Base-by-base conservation (phyloP, 2,888 invertebrate species). In the Monopis laevigella region DNA sequence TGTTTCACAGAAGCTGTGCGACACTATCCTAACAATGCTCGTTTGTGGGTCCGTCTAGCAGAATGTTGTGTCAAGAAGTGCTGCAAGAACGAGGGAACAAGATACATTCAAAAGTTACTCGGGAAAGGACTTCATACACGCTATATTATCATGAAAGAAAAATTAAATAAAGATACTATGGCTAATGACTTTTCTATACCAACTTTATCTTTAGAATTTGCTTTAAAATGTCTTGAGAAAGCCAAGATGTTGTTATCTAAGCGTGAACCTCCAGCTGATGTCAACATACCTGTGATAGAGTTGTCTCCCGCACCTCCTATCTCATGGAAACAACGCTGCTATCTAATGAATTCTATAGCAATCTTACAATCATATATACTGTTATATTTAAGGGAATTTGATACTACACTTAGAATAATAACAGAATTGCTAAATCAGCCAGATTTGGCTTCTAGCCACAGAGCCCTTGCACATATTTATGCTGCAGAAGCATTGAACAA, bases 11-110 rank as follows among this genome's bases (percentile, higher is more conserved):
- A 94, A 65, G 92, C 92, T 2, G 88, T 93, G 0, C 87, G 93
- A 48, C 86, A 90, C 43, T 93, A 91, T 56, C 93, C 92, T 46
- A 89, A 89, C 52, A 96, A 96, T 68, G 92, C 96, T 2, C 83
- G 92, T 42, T 83, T 98, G 28, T 98, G 98, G 97, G 77, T 96
- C 43, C 84, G 97, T 53, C 81, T 98, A 54, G 96, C 97, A 0
- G 98, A 98, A 69, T 95, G 96, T 59, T 95, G 95, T 63, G 90
- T 95, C 32, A 86, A 84, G 53, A 83, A 83, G 56, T 83, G 87
- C 53, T 87, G 86, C 57, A 74, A 75, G 47, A 84, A 85, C 51
- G 82, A 83, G 59, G 58, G 60, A 3, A 65, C 73, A 42, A 73
- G 77, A 45, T 72, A 72, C 28, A 65, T 69, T 3, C 71, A 78